Evolutionary conservation across 2,797 vertebrate genomes (phyloP).

Genomic region (Paramormyrops hopkinsi): DNA sequence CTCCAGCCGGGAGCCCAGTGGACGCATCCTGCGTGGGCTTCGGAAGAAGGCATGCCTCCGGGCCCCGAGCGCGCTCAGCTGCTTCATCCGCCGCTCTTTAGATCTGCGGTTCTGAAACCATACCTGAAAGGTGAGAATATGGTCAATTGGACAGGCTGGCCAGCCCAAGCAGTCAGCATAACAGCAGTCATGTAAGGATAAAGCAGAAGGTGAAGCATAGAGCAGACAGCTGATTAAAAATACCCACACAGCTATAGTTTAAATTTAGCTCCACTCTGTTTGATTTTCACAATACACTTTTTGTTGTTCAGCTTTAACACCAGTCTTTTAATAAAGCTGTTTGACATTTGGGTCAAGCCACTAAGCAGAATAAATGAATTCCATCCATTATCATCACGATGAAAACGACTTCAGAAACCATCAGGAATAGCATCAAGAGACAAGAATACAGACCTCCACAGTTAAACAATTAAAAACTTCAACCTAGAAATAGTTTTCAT

Average conservation of each 20-base stretch:
- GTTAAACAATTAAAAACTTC: not conserved
- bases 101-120: slow-evolving; percentile 97
- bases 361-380: not conserved
- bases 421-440: not conserved
- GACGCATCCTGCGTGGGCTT: slow-evolving; percentile 82
- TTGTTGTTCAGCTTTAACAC: not conserved
- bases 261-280: not conserved
- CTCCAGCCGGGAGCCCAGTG: slow-evolving; percentile 80
- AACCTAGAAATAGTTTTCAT: not conserved
- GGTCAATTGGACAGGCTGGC: not conserved
- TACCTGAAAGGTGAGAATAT: slow-evolving; percentile 58
- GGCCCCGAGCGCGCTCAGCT: slow-evolving; percentile 83
- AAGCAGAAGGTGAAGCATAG: not conserved
- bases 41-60: slow-evolving; percentile 87
- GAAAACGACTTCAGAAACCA: not conserved
- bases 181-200: not conserved
- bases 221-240: not conserved
- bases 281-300: not conserved
- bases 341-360: not conserved
- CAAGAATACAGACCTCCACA: not conserved
- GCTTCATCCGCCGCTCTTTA: slow-evolving; percentile 92
- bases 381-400: not conserved
- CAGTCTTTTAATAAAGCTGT: not conserved
- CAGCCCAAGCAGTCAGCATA: not conserved
- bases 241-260: not conserved